A percentile compares a stretch with the other conserved stretches of the same genome.
These are phyloP conservation scores for Hippocampus barbouri DNA, from an alignment of 2,113 vertebrate genomes.

Conservation along the genomic window DNA sequence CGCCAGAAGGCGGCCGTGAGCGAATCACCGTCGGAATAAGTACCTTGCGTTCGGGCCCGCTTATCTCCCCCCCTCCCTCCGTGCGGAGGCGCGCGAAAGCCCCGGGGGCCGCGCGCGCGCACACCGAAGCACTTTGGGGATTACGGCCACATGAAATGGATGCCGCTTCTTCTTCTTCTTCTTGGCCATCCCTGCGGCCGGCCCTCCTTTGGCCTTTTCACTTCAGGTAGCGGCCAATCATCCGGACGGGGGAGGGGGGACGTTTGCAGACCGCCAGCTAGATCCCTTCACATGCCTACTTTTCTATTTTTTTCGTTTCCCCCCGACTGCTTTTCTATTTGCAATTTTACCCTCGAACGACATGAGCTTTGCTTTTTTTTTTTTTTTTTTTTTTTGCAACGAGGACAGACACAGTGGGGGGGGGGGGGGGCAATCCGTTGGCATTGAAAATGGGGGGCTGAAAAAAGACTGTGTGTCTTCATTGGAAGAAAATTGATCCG, in stretches of 20 bases:
- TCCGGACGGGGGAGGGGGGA: neutral
- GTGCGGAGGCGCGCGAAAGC: constrained; percentile 55
- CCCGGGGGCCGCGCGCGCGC: constrained; percentile 15
- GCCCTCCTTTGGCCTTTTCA: constrained; percentile 16
- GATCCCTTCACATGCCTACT: neutral
- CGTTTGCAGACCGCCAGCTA: neutral
- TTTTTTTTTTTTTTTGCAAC: neutral
- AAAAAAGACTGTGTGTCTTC: too few relatives aligned
- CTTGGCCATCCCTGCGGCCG: neutral
- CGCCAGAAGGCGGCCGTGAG: constrained; percentile 40
- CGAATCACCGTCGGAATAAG: constrained; percentile 57
- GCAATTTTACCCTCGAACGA: neutral
- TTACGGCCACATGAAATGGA: constrained; percentile 54
- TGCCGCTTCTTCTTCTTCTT: too few relatives aligned
- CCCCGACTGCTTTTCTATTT: too few relatives aligned
- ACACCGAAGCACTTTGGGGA: constrained; percentile 39
- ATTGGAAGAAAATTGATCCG: too few relatives aligned
- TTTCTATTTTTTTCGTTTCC: neutral
- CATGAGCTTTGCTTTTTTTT: neutral
- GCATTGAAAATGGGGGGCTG: too few relatives aligned
- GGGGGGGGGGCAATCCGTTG: too few relatives aligned
- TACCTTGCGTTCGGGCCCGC: constrained; percentile 22
- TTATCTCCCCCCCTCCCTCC: constrained; percentile 37
- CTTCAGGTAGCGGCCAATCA: neutral
- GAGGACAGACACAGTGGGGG: neutral